phyloP scores from a whole-genome alignment of 2,888 invertebrate genomes.

The Iphiclides podalirius region DNA sequence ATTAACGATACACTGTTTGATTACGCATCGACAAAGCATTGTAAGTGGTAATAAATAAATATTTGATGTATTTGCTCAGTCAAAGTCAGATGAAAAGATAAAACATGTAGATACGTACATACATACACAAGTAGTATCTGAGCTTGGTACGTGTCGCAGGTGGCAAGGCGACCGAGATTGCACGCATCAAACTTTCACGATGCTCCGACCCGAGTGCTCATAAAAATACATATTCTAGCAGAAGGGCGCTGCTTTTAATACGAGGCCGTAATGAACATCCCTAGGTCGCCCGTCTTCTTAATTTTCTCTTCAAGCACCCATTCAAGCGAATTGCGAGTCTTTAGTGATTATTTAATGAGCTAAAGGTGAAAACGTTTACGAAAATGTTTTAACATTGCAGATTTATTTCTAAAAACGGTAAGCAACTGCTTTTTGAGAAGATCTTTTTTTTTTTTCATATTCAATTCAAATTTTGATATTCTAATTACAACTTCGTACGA shows the following conservation, averaged over 20 bases:
- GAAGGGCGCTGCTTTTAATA: conserved; percentile 72
- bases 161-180: conserved; percentile 60
- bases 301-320: conserved; percentile 65
- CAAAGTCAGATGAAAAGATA: no score
- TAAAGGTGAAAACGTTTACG: conserved; percentile 37
- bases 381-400: neutral
- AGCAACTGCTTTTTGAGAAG: no score
- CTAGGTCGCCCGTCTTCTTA: conserved; percentile 69
- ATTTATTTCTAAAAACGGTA: neutral
- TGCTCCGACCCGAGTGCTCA: conserved; percentile 55
- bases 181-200: conserved; percentile 72
- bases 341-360: conserved; percentile 59
- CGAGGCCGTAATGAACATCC: conserved; percentile 64
- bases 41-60: no score
- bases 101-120: no score
- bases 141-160: conserved; percentile 23
- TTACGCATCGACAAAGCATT: no score
- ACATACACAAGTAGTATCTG: neutral
- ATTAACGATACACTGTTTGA: no score
- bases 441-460: no score
- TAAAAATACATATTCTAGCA: conserved; percentile 79
- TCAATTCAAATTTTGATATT: no score
- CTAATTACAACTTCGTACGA: no score
- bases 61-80: no score
- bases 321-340: conserved; percentile 60